A percentile compares a stretch with the other conserved stretches of the same genome.
Conservation (phyloP, 2,797 vertebrate genomes). For the Acanthis flammea region DNA sequence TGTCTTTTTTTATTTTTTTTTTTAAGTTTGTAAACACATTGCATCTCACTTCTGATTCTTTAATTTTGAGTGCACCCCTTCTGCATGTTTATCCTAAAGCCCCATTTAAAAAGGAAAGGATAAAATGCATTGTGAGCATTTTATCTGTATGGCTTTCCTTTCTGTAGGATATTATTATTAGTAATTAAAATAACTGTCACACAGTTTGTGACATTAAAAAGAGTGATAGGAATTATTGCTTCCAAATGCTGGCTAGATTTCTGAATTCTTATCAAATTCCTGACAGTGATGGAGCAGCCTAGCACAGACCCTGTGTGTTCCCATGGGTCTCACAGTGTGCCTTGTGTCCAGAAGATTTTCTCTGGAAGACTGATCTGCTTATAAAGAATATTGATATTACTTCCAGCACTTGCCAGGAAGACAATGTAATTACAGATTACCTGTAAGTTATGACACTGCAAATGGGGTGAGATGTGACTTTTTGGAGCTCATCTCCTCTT, state of each 20-base stretch:
- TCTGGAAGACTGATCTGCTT: not conserved
- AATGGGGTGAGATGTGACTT: not conserved
- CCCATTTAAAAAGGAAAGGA: not conserved
- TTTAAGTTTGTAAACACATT: not conserved
- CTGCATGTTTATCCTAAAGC: not conserved
- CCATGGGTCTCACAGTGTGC: not conserved
- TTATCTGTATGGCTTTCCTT: not conserved
- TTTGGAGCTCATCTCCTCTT: not conserved
- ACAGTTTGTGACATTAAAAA: slow-evolving; percentile 54
- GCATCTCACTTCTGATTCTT: not conserved
- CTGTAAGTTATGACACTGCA: not conserved
- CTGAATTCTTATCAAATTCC: not conserved
- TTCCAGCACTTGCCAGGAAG: not conserved
- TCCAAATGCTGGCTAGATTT: not conserved
- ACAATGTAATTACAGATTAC: not conserved
- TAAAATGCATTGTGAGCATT: not conserved
- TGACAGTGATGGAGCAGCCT: not conserved
- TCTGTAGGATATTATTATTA: not conserved
- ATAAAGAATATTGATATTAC: not conserved
- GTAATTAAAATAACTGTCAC: slow-evolving; percentile 69
- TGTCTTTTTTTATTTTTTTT: not conserved
- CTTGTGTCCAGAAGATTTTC: not conserved
- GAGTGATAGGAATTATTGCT: not conserved
- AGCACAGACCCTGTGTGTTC: not conserved
- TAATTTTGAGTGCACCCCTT: not conserved